These are phyloP conservation scores for Uropsilus gracilis DNA, from an alignment of 2,113 vertebrate species.

Conservation along the genomic window DNA sequence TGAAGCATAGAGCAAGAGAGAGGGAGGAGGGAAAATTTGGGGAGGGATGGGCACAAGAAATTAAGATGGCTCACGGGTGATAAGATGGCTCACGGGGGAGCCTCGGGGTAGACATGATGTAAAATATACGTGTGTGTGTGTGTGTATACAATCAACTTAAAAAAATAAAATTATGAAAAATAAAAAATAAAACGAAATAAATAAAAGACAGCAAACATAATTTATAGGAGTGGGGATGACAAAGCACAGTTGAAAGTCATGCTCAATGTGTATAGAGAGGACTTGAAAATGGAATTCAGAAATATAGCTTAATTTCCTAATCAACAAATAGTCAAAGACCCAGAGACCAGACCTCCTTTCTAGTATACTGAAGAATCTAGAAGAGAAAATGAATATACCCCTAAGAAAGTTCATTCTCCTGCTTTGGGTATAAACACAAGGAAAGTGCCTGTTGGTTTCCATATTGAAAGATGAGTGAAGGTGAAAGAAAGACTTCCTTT, in stretches of 20 bases:
- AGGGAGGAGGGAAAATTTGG: too few species aligned
- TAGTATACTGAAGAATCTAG: background rate
- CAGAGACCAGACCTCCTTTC: background rate
- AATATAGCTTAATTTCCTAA: conserved; percentile 21
- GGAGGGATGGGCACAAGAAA: too few species aligned
- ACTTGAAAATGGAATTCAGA: conserved; percentile 6
- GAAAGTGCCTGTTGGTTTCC: background rate
- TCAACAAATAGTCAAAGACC: conserved; percentile 16
- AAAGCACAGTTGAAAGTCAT: background rate
- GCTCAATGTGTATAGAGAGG: background rate
- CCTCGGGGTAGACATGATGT: too few species aligned
- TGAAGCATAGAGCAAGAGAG: too few species aligned
- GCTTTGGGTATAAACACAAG: background rate
- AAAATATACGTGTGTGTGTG: too few species aligned
- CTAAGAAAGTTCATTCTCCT: conserved; percentile 3
- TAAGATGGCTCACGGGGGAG: too few species aligned
- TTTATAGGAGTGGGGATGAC: conserved; percentile 5
- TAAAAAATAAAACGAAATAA: too few species aligned
- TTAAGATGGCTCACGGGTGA: too few species aligned
- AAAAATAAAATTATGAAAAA: too few species aligned
- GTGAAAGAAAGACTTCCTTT: background rate
- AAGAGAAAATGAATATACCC: background rate
- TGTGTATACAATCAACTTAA: too few species aligned
- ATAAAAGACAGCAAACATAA: conserved; percentile 45
- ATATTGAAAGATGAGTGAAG: background rate